phyloP scores from a whole-genome alignment of 1,140 invertebrate genomes.

The Brachionus paranguensis region DNA sequence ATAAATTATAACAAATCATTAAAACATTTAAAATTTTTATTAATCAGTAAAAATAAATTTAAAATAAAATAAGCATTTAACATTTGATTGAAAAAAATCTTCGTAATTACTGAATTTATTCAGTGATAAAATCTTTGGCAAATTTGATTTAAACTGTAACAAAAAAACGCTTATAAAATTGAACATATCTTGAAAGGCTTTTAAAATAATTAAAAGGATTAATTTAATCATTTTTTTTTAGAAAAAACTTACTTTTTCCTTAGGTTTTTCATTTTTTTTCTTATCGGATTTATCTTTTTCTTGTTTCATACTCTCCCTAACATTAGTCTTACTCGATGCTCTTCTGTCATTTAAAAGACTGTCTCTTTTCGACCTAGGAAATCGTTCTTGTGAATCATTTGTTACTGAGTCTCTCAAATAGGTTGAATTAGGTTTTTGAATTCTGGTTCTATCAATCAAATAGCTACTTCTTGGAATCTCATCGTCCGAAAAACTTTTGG shows the following conservation, averaged over 20 bases:
- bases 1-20: no score
- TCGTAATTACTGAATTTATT: not conserved
- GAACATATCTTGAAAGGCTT: not conserved
- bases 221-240: not conserved
- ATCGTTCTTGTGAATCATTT: not conserved
- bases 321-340: not conserved
- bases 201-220: not conserved
- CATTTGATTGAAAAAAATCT: not conserved
- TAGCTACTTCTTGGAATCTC: not conserved
- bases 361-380: not conserved
- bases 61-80: not conserved
- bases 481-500: slow-evolving; percentile 30
- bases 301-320: not conserved
- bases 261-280: not conserved
- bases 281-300: not conserved
- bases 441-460: not conserved
- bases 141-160: not conserved
- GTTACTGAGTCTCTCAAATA: not conserved
- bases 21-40: not conserved
- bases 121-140: not conserved
- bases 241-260: not conserved
- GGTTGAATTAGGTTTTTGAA: slow-evolving; percentile 16
- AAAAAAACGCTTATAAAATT: not conserved
- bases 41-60: not conserved
- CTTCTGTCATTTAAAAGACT: not conserved